Evolutionary conservation across 2,797 vertebrate genomes (phyloP).

Genomic region (Rhinichthys osculus): DNA sequence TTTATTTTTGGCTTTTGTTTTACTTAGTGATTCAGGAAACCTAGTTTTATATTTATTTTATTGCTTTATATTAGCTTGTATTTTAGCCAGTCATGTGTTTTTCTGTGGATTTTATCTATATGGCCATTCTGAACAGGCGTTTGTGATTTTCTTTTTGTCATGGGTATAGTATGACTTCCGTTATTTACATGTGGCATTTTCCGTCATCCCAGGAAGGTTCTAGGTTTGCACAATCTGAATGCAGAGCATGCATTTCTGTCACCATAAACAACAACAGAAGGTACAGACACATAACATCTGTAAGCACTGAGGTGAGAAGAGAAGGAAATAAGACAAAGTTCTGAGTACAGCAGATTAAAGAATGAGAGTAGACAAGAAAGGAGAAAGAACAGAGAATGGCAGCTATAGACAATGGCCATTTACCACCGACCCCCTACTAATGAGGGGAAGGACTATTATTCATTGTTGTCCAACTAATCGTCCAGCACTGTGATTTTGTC

Average conservation of each 20-base stretch:
- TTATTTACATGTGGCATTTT: constrained; percentile 17
- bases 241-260: constrained; percentile 24
- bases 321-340: neutral
- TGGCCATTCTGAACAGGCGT: neutral
- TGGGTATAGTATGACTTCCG: neutral
- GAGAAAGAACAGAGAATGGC: constrained; percentile 13
- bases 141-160: constrained; percentile 1
- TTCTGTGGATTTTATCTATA: neutral
- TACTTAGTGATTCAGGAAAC: neutral
- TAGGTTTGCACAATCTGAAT: constrained; percentile 14
- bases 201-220: neutral
- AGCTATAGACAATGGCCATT: constrained; percentile 32
- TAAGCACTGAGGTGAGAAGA: constrained; percentile 3
- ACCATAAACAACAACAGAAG: neutral
- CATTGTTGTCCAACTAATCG: constrained; percentile 78
- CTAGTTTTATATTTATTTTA: neutral
- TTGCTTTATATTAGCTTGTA: neutral
- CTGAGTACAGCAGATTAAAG: neutral
- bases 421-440: constrained; percentile 31
- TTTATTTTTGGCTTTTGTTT: neutral
- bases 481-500: constrained; percentile 79
- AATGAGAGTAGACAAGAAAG: neutral
- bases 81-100: neutral
- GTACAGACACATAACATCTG: constrained; percentile 20
- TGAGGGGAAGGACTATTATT: constrained; percentile 59